A percentile compares a stretch with the other conserved stretches of the same genome.
Evolutionary conservation across 2,113 vertebrate species (phyloP).

Genomic region (Eubucco bourcierii): DNA sequence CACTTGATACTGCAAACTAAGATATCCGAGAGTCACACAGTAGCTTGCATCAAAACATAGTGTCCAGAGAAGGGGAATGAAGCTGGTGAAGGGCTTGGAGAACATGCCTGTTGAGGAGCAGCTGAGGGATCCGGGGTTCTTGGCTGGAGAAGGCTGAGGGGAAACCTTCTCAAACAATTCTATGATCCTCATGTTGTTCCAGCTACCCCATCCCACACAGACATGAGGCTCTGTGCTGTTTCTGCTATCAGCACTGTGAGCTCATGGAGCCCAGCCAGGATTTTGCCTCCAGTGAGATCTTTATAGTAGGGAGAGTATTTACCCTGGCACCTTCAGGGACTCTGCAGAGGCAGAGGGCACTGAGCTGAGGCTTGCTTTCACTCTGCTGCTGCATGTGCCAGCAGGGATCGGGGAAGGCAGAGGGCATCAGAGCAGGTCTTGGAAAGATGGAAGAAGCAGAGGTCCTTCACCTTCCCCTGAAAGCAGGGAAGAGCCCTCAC

Average conservation of each 20-base stretch:
- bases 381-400: accelerated
- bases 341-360: background rate
- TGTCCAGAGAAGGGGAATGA: too few relatives aligned
- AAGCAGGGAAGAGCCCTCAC: background rate
- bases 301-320: background rate
- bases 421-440: background rate
- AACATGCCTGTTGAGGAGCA: too few relatives aligned
- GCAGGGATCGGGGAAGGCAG: accelerated
- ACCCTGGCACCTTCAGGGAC: background rate
- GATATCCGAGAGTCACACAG: background rate
- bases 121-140: too few relatives aligned
- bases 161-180: too few relatives aligned
- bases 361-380: background rate
- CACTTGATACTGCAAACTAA: background rate
- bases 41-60: background rate
- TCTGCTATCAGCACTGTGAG: background rate
- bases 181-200: background rate
- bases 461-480: background rate
- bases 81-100: too few relatives aligned
- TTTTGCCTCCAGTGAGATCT: background rate
- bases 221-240: background rate
- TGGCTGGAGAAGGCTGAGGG: too few relatives aligned
- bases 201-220: background rate
- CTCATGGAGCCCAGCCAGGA: background rate
- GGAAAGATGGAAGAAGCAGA: background rate